phyloP scores from a whole-genome alignment of 2,888 invertebrate genomes.

The Amphimallon solstitiale region DNA sequence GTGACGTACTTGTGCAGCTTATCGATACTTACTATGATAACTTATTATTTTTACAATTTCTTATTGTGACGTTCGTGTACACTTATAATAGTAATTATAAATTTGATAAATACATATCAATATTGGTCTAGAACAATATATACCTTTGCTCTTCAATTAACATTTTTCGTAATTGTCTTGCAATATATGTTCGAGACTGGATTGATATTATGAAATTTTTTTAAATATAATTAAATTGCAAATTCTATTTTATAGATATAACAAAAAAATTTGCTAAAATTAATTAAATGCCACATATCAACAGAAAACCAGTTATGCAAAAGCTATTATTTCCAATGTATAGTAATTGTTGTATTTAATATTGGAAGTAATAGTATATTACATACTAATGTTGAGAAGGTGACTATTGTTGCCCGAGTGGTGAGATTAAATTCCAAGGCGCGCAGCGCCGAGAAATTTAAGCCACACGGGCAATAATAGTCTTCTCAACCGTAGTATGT shows the following conservation, averaged over 20 bases:
- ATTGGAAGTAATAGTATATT: too few relatives aligned
- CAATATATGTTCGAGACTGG: conserved; percentile 21
- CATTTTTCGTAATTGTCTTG: not conserved
- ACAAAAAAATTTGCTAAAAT: too few relatives aligned
- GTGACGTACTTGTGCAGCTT: not conserved
- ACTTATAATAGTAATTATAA: conserved; percentile 11
- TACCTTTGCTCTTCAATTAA: conserved; percentile 10
- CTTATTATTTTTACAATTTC: conserved; percentile 4
- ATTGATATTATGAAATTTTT: conserved; percentile 24
- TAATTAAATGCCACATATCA: too few relatives aligned
- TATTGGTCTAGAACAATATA: conserved; percentile 26
- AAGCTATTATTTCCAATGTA: too few relatives aligned
- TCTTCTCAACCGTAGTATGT: too few relatives aligned
- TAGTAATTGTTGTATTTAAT: too few relatives aligned
- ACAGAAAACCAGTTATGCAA: too few relatives aligned
- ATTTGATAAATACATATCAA: conserved; percentile 22
- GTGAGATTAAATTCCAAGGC: too few relatives aligned
- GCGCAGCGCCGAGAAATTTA: too few relatives aligned
- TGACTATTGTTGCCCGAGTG: too few relatives aligned
- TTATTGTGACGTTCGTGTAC: not conserved
- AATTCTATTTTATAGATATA: not conserved
- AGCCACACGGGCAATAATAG: too few relatives aligned
- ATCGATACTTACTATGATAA: not conserved
- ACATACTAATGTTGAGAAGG: too few relatives aligned
- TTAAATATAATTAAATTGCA: not conserved